Conservation (phyloP, 2,888 invertebrate species). For the Eristalis pertinax region DNA sequence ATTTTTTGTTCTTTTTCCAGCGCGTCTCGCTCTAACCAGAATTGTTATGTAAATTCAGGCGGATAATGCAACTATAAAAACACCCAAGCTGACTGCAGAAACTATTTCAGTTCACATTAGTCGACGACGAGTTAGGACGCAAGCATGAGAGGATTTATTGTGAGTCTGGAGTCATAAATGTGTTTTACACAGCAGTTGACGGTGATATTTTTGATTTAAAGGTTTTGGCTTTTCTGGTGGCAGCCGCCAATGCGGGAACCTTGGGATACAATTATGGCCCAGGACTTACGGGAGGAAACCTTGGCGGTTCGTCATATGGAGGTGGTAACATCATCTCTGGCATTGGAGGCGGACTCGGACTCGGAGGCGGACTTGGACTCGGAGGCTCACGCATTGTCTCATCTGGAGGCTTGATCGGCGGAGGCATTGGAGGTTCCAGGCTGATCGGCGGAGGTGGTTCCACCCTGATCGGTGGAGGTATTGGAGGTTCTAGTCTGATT, state of each 20-base stretch:
- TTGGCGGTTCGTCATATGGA: too few relatives aligned
- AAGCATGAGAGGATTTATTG: conserved; percentile 1
- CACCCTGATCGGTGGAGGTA: conserved; percentile 71
- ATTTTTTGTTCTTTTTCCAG: background rate
- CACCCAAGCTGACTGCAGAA: background rate
- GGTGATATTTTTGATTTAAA: background rate
- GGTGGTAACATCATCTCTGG: too few relatives aligned
- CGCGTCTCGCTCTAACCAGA: background rate
- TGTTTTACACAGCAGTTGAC: background rate
- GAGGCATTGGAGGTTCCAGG: background rate
- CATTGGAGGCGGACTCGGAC: background rate
- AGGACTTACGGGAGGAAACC: background rate
- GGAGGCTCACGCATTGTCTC: background rate
- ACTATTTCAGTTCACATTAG: conserved; percentile 1
- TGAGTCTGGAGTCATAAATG: background rate
- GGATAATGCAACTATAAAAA: conserved; percentile 2
- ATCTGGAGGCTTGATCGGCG: background rate
- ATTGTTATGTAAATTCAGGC: background rate
- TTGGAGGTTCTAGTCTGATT: background rate
- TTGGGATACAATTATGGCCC: conserved; percentile 31
- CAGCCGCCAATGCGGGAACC: conserved; percentile 23
- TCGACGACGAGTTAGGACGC: background rate
- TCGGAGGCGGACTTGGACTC: background rate
- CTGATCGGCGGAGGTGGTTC: background rate
- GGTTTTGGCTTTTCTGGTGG: conserved; percentile 28